These are phyloP conservation scores for Plotosus lineatus DNA, from an alignment of 2,113 vertebrate genomes.

Conservation along the genomic window DNA sequence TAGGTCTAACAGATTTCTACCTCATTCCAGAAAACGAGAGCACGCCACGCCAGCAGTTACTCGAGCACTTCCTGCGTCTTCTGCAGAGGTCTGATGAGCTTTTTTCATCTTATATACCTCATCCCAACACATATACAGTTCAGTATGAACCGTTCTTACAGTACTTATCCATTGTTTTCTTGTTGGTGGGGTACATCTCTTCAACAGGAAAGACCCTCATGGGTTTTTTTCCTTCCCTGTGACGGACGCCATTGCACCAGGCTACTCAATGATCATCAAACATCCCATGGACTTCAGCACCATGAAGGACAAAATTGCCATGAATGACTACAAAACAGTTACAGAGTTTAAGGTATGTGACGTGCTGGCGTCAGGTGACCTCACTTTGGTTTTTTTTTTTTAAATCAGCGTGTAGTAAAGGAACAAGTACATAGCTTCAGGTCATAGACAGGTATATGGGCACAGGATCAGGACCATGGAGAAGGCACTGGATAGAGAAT, in stretches of 20 bases:
- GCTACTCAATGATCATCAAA: slow-evolving; percentile 98
- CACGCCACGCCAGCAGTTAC: slow-evolving; percentile 89
- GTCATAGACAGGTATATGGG: background rate
- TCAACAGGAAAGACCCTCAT: slow-evolving; percentile 94
- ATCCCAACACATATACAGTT: too few species aligned
- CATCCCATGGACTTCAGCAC: slow-evolving; percentile 99
- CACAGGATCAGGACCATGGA: background rate
- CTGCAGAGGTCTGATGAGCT: slow-evolving; percentile 82
- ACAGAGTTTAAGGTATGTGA: slow-evolving; percentile 92
- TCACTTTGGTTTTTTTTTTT: background rate
- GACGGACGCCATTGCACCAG: slow-evolving; percentile 95
- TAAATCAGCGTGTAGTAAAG: too few species aligned
- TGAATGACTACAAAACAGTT: slow-evolving; percentile 95
- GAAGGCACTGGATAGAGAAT: background rate
- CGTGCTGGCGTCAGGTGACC: background rate
- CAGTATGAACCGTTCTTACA: background rate
- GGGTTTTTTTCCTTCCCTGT: slow-evolving; percentile 97
- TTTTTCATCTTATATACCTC: too few species aligned
- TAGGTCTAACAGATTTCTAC: slow-evolving; percentile 14
- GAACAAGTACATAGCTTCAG: background rate
- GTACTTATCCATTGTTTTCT: background rate
- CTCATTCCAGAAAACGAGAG: slow-evolving; percentile 83
- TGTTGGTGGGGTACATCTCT: slow-evolving; percentile 52
- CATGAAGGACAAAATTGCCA: slow-evolving; percentile 92
- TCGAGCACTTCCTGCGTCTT: slow-evolving; percentile 94